Base-by-base conservation (phyloP, 2,797 vertebrate species). In the Thripadectes ignobilis region DNA sequence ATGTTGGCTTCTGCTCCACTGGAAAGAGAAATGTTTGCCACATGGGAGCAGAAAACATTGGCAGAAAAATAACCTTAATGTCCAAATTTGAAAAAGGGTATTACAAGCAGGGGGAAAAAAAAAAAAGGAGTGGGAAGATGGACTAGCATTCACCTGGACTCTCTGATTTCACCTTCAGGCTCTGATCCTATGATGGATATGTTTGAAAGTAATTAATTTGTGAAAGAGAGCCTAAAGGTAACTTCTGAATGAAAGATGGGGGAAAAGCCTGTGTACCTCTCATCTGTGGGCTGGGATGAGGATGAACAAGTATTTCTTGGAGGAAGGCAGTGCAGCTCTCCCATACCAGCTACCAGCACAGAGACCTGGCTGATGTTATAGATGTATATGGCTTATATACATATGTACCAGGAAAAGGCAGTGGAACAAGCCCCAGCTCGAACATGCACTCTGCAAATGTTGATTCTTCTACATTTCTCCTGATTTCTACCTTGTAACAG, bases 21-120 rank as follows among this genome's bases (percentile, higher is more conserved):
- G 91, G 67, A 88, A 94, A 94, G 57, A 66, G 55, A 76, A 95
- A 73, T 16, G 11, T 76, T 95, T 94, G 90, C 95, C 88, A 90
- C 93, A 95, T 92, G 95, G 91, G 92, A 93, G 59, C 80, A 84
- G 71, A 94, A 96, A 95, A 94, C 83, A 89, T 95, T 96, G 95
- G 95, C 92, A 93, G 57, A 59, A 81, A 94, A 86, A 94, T 57
- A 88, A 92, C 62, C 84, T 81, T 22, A 57, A 79, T 93, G 93
- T 95, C 83, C 89, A 94, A 94, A 84, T 72, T 83, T 68, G 71
- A 87, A 88, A 88, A 93, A 22, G 39, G 71, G 30, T 76, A 89
- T 48, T 36, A 9, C 48, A 71, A 93, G 32, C 23, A 21, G n/a
- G 1, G 39, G 12, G 20, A 4, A 48, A 41, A 32, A 41, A n/a